These are phyloP conservation scores for Catocala sponsa DNA, from an alignment of 2,888 invertebrate genomes.

Conservation along the genomic window DNA sequence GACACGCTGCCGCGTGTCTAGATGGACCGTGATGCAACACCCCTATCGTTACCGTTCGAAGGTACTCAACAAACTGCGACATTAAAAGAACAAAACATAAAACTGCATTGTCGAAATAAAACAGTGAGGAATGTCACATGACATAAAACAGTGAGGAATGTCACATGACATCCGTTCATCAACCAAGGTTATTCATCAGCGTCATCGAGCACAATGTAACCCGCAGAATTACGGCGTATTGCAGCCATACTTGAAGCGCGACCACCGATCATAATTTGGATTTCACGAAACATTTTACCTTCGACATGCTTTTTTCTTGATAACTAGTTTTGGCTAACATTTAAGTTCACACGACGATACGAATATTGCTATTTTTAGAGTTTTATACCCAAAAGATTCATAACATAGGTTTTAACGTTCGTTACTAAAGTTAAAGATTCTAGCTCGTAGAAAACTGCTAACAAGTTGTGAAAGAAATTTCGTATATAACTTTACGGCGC, in stretches of 20 bases:
- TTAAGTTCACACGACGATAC: slow-evolving; percentile 14
- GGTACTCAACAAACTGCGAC: too few relatives aligned
- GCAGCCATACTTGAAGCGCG: slow-evolving; percentile 10
- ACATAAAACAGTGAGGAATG: neutral
- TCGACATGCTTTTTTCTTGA: slow-evolving; percentile 17
- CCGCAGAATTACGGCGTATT: slow-evolving; percentile 14
- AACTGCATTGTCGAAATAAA: too few relatives aligned
- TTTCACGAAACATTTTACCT: slow-evolving; percentile 22
- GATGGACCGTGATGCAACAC: too few relatives aligned
- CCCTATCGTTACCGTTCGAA: too few relatives aligned
- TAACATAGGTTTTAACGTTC: neutral
- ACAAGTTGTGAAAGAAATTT: neutral
- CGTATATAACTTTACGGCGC: neutral
- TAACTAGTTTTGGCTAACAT: slow-evolving; percentile 13
- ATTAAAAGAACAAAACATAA: too few relatives aligned
- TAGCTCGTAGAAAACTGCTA: too few relatives aligned
- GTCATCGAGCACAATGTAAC: slow-evolving; percentile 3
- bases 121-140: slow-evolving; percentile 5
- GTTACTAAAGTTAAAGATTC: too few relatives aligned
- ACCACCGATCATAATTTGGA: slow-evolving; percentile 14
- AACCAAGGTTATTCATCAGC: slow-evolving; percentile 11
- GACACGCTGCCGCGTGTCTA: too few relatives aligned
- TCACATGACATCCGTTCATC: slow-evolving; percentile 4
- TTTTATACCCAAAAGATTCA: slow-evolving; percentile 5
- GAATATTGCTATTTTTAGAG: neutral